Evolutionary conservation across 2,797 vertebrate genomes (phyloP).

Genomic region (Phrynocephalus guinanensis): DNA sequence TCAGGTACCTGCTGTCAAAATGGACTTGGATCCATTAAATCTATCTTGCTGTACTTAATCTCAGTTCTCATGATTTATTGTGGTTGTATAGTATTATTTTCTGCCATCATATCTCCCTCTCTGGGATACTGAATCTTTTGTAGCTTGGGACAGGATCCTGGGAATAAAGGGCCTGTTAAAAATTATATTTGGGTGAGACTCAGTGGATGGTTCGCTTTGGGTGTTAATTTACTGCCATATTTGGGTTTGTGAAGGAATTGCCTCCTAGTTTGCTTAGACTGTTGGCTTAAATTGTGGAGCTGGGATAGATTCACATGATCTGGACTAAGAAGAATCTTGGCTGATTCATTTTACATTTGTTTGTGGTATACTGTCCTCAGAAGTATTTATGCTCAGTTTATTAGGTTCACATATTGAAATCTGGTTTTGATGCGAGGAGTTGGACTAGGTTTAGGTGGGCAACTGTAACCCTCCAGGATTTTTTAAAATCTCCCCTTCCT

Average conservation of each 20-base stretch:
- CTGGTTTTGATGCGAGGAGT: background rate
- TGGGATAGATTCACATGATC: background rate
- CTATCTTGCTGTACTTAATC: no score
- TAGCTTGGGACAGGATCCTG: background rate
- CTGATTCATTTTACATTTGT: background rate
- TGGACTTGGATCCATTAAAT: no score
- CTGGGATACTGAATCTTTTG: background rate
- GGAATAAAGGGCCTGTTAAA: background rate
- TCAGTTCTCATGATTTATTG: background rate
- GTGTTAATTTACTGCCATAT: constrained; percentile 8
- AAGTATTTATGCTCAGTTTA: background rate
- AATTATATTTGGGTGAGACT: background rate
- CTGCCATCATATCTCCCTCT: background rate
- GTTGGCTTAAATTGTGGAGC: background rate
- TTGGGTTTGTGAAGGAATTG: constrained; percentile 10
- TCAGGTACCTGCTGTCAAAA: no score
- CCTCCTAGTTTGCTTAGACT: background rate
- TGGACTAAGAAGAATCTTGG: background rate
- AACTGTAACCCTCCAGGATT: no score
- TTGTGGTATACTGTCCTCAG: background rate
- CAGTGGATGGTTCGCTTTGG: background rate
- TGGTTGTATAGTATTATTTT: background rate
- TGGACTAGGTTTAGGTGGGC: no score
- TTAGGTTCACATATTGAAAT: background rate
- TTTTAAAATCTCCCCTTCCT: no score